A percentile compares a stretch with the other conserved stretches of the same genome.
Conservation (phyloP, 2,113 vertebrate species). For the Balaeniceps rex region DNA sequence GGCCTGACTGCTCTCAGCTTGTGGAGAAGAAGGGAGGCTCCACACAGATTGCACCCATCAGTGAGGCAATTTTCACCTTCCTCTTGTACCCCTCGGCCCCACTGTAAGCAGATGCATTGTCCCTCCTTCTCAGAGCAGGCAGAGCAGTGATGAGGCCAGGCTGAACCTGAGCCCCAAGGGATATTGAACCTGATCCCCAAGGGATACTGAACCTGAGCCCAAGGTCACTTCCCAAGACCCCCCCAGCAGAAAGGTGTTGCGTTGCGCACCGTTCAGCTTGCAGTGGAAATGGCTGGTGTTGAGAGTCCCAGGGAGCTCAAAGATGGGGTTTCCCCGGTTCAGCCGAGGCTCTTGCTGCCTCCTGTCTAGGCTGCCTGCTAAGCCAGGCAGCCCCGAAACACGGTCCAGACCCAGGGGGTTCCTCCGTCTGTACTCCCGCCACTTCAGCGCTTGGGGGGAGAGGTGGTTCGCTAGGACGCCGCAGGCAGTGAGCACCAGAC, state of each 20-base stretch:
- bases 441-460: slow-evolving; percentile 95
- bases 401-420: slow-evolving; percentile 90
- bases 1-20: neutral
- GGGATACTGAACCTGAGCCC: neutral
- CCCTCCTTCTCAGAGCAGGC: neutral
- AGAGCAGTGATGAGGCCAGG: neutral
- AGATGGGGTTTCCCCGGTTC: slow-evolving; percentile 80
- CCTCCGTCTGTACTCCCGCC: slow-evolving; percentile 92
- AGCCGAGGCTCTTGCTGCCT: slow-evolving; percentile 73
- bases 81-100: neutral
- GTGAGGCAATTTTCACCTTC: neutral
- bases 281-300: slow-evolving; percentile 69
- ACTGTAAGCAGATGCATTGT: neutral
- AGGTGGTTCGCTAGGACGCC: slow-evolving; percentile 86
- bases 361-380: slow-evolving; percentile 72
- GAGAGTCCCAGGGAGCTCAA: slow-evolving; percentile 84
- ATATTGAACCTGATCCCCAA: neutral
- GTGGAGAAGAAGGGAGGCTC: neutral
- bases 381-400: slow-evolving; percentile 51
- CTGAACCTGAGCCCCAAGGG: neutral
- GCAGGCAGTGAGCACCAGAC: neutral
- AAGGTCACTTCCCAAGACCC: neutral
- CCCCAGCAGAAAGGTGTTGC: slow-evolving; percentile 26
- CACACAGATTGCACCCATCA: neutral
- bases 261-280: slow-evolving; percentile 80